Percentiles rank a stretch among this genome's conserved stretches.
phyloP scores from a whole-genome alignment of 2,797 vertebrate species.

The Sternotherus odoratus region DNA sequence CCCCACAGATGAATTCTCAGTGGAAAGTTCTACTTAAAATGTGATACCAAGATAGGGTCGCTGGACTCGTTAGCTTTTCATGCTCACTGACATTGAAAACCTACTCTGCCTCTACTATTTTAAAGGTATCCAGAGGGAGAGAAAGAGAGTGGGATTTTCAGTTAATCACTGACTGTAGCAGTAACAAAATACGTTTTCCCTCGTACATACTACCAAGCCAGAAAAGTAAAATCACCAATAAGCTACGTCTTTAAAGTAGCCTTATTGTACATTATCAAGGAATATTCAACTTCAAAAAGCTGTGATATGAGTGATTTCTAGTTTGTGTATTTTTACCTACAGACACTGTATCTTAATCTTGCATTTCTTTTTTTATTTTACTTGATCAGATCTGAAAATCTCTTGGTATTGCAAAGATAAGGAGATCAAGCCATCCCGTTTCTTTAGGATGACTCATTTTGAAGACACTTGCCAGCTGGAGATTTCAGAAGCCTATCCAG shows the following conservation, averaged over 20 bases:
- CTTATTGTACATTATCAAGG: background rate
- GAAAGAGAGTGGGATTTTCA: background rate
- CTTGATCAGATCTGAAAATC: slow-evolving; percentile 89
- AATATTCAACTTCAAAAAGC: background rate
- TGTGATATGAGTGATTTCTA: background rate
- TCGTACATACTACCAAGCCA: background rate
- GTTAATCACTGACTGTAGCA: background rate
- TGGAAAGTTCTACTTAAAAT: background rate
- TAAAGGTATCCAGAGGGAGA: background rate
- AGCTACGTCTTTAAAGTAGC: background rate
- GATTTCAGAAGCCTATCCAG: slow-evolving; percentile 92
- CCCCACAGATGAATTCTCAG: background rate
- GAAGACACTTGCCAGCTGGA: slow-evolving; percentile 96
- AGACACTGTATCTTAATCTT: background rate
- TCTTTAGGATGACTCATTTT: slow-evolving; percentile 97
- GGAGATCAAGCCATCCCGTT: slow-evolving; percentile 95
- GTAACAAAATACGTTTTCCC: background rate
- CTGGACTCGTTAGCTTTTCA: background rate
- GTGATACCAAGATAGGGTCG: background rate
- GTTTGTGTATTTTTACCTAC: background rate
- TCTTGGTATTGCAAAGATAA: slow-evolving; percentile 94
- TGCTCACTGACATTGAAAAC: background rate
- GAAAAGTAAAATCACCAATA: background rate
- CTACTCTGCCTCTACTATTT: background rate
- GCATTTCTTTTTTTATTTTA: slow-evolving; percentile 17